A percentile compares a stretch with the other conserved stretches of the same genome.
Conservation (phyloP, 2,888 invertebrate species). For the Scaeva pyrastri region DNA sequence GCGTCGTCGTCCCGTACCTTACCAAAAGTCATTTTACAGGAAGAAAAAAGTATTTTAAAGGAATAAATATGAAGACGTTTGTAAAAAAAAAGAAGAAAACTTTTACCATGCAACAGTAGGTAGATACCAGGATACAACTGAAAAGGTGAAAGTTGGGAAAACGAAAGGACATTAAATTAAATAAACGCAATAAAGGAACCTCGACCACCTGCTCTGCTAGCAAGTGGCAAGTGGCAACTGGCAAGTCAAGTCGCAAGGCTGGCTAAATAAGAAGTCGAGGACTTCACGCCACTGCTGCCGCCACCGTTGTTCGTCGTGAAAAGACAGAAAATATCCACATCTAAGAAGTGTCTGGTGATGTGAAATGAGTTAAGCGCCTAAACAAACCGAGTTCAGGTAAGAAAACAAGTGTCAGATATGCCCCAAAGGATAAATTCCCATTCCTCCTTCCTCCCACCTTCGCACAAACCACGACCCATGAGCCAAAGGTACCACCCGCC, state of each 20-base stretch:
- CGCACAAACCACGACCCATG: not conserved
- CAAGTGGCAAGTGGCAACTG: conserved; percentile 16
- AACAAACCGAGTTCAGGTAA: conserved; percentile 72
- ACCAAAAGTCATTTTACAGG: conserved; percentile 54
- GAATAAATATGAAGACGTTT: conserved; percentile 72
- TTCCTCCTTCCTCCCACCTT: conserved; percentile 13
- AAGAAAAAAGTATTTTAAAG: conserved; percentile 63
- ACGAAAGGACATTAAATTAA: conserved; percentile 74
- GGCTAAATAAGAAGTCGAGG: conserved; percentile 21
- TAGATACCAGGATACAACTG: not conserved
- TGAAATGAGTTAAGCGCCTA: conserved; percentile 68
- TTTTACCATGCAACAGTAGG: conserved; percentile 57
- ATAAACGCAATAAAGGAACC: conserved; percentile 72
- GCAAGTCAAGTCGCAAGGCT: not conserved
- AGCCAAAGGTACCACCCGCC: not conserved
- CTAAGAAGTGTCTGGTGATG: conserved; percentile 42
- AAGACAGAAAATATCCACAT: conserved; percentile 28
- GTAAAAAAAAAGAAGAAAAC: conserved; percentile 48
- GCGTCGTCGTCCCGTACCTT: not conserved
- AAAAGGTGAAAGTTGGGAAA: conserved; percentile 65
- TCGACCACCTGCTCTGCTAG: conserved; percentile 70
- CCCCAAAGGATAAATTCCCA: conserved; percentile 60
- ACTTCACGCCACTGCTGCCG: conserved; percentile 32
- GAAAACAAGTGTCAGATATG: conserved; percentile 74
- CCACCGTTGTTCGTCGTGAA: not conserved